Evolutionary conservation across 2,113 vertebrate genomes (phyloP).

Genomic region (Ceratotherium simum): DNA sequence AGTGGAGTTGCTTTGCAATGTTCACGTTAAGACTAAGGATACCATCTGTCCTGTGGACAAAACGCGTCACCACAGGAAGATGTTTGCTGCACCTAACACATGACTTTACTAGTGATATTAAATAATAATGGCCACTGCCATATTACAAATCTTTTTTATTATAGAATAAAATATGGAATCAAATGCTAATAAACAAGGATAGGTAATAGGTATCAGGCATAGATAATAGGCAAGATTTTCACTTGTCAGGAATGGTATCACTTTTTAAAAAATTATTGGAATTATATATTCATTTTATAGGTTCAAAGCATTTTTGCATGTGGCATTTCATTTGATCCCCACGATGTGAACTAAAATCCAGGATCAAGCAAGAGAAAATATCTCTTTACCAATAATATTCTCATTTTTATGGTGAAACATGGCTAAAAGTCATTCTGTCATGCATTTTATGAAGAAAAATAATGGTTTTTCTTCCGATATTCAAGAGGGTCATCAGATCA

Average conservation of each 20-base stretch:
- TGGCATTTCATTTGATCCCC: slow-evolving; percentile 27
- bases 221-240: background rate
- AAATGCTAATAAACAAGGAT: background rate
- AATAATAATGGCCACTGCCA: background rate
- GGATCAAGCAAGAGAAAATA: slow-evolving; percentile 34
- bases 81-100: background rate
- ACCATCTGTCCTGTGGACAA: background rate
- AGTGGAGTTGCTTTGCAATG: background rate
- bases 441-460: slow-evolving; percentile 77
- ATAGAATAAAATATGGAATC: background rate
- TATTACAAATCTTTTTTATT: background rate
- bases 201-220: background rate
- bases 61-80: background rate
- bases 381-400: background rate
- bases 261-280: slow-evolving; percentile 10
- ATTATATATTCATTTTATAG: slow-evolving; percentile 9
- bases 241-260: background rate
- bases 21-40: background rate
- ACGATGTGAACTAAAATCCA: slow-evolving; percentile 22
- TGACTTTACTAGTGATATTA: background rate
- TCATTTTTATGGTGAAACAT: slow-evolving; percentile 60
- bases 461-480: slow-evolving; percentile 76
- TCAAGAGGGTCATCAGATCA: slow-evolving; percentile 79
- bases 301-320: slow-evolving; percentile 7
- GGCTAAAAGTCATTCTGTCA: slow-evolving; percentile 59